phyloP scores from a whole-genome alignment of 2,888 invertebrate species.

The Lasioglossum malachurum region DNA sequence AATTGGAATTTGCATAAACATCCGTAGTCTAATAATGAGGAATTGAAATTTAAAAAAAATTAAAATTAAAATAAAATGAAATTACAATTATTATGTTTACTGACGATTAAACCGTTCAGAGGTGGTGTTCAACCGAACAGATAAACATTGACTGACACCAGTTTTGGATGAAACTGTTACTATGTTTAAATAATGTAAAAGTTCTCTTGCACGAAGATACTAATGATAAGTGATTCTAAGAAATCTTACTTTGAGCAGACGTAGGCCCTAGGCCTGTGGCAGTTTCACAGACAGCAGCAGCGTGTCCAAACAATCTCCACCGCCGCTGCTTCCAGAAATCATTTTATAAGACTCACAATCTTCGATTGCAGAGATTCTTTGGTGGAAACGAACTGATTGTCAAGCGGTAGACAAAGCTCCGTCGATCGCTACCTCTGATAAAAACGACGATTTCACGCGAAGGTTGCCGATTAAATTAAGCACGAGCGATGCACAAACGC shows the following conservation, averaged over 20 bases:
- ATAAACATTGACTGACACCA: background rate
- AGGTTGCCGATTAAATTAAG: constrained; percentile 55
- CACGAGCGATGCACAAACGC: constrained; percentile 19
- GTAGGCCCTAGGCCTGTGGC: background rate
- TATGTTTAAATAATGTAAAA: background rate
- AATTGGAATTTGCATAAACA: too few relatives aligned
- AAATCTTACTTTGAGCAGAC: constrained; percentile 19
- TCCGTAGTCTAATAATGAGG: too few relatives aligned
- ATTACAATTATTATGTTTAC: background rate
- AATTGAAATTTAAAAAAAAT: too few relatives aligned
- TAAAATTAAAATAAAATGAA: too few relatives aligned
- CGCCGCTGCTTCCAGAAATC: background rate
- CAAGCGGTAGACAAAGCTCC: constrained; percentile 32
- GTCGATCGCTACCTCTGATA: constrained; percentile 42
- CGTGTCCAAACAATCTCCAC: constrained; percentile 14
- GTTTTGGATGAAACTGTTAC: background rate
- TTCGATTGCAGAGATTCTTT: constrained; percentile 21
- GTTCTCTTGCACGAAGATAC: background rate
- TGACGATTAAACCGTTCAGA: background rate
- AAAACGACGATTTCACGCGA: constrained; percentile 47
- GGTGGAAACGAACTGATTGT: constrained; percentile 29
- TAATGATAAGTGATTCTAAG: background rate
- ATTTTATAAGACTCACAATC: constrained; percentile 51
- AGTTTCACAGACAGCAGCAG: background rate
- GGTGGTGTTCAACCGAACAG: background rate